These are phyloP conservation scores for Amaurobius ferox DNA, from an alignment of 2,888 invertebrate genomes.

Conservation along the genomic window DNA sequence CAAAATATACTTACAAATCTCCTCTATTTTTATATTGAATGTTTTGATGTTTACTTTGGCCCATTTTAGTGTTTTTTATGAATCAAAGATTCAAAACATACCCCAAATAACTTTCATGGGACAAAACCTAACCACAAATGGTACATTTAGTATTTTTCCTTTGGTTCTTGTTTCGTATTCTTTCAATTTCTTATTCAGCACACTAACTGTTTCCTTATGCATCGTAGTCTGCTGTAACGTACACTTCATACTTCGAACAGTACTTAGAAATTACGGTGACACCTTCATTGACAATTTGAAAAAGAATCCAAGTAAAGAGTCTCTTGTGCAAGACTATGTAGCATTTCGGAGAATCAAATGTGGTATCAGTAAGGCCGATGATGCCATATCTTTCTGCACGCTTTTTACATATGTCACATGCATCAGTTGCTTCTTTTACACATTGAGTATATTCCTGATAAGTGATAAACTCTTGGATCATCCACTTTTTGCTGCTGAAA, in stretches of 20 bases:
- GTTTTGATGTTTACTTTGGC: neutral
- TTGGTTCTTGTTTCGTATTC: constrained; percentile 17
- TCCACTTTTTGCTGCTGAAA: constrained; percentile 29
- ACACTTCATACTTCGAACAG: constrained; percentile 34
- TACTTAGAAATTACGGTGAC: constrained; percentile 28
- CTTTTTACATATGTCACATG: constrained; percentile 49
- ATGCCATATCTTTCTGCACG: constrained; percentile 38
- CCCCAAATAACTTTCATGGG: constrained; percentile 14
- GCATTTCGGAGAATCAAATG: constrained; percentile 43
- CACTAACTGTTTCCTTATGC: constrained; percentile 18
- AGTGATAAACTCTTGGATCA: neutral
- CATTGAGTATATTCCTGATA: constrained; percentile 30
- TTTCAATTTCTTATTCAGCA: constrained; percentile 17
- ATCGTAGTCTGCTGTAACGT: constrained; percentile 40
- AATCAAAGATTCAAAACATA: neutral
- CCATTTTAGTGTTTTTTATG: constrained; percentile 10
- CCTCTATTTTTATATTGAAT: constrained; percentile 5
- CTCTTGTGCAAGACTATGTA: constrained; percentile 12
- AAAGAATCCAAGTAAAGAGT: constrained; percentile 15
- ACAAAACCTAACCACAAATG: constrained; percentile 16
- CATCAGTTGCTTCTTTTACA: constrained; percentile 62
- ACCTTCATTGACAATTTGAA: constrained; percentile 13
- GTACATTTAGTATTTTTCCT: constrained; percentile 8
- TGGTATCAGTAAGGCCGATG: constrained; percentile 36
- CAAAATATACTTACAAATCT: constrained; percentile 31